Base-by-base conservation (phyloP, 2,797 vertebrate genomes). In the Semaprochilodus insignis region DNA sequence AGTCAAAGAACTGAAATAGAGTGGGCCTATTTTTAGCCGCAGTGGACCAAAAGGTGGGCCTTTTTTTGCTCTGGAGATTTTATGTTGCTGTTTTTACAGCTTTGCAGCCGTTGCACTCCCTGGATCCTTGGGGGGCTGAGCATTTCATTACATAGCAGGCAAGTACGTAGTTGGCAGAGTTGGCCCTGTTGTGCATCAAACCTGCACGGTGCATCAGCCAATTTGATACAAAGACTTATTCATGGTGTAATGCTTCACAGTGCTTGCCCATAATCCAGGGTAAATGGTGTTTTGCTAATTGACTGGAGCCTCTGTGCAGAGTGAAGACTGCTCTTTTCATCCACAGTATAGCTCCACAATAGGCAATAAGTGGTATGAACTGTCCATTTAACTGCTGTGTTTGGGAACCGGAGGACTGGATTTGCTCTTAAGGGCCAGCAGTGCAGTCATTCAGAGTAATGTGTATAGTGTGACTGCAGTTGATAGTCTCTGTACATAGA, bases 1-100 rank as follows among this genome's bases (percentile, higher is more conserved):
- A 75, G 66, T 44, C 21, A 25, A 11, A 6, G 27, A 11, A 57
- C 60, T 63, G n/a, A 77, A 82, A 82, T 72, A 82, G 74, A 27
- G 2, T 52, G 55, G 2, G 16, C 19, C 21, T 85, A 67, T 74
- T 81, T 73, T 83, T 72, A 57, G 74, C 40, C 23, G 15, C 0
- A 14, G 25, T 59, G 57, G 3, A 1, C 52, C 73, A 67, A 52
- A 67, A 67, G 54, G 34, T 80, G 16, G 36, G 25, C 4, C 17
- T 25, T 62, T 63, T 75, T 60, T 44, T 52, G n/a, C 57, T 36
- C 14, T 15, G 17, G 7, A 16, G 40, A 34, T 66, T 21, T 63
- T 65, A 27, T 65, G 59, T 65, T 66, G 36, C 40, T 59, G 54
- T 75, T 81, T 67, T 74, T 74, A 66, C 21, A 23, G 31, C 60